Conservation (phyloP, 2,888 invertebrate species). For the Chalcis sispes region DNA sequence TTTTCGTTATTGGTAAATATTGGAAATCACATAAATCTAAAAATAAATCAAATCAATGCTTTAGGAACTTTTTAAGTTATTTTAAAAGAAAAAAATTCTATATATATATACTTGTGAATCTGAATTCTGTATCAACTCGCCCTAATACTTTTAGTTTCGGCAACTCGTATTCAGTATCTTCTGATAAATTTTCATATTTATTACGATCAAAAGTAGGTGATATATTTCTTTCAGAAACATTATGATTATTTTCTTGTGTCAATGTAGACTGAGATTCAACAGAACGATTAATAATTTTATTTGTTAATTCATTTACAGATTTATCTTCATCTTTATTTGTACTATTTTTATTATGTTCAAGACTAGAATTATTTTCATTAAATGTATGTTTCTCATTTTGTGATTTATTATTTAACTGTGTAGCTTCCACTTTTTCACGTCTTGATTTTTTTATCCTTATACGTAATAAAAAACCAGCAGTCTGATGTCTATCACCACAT, state of each 20-base stretch:
- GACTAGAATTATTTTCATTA: conserved; percentile 38
- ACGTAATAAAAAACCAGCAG: conserved; percentile 85
- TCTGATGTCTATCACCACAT: conserved; percentile 82
- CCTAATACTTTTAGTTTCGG: conserved; percentile 79
- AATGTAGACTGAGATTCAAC: conserved; percentile 13
- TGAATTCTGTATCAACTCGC: conserved; percentile 79
- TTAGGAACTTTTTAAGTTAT: background rate
- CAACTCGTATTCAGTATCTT: conserved; percentile 70
- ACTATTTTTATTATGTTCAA: conserved; percentile 9
- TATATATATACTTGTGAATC: conserved; percentile 80
- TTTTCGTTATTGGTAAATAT: conserved; percentile 85
- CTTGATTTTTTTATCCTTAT: conserved; percentile 81
- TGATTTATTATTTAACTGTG: conserved; percentile 32
- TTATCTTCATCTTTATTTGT: conserved; percentile 20
- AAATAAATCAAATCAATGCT: conserved; percentile 60
- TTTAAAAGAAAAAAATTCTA: conserved; percentile 26
- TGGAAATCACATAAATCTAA: conserved; percentile 94
- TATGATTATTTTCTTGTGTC: conserved; percentile 27
- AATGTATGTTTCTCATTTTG: background rate
- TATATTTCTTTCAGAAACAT: conserved; percentile 45
- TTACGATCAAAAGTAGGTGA: conserved; percentile 61
- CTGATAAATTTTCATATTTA: conserved; percentile 68
- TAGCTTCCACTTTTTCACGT: conserved; percentile 54
- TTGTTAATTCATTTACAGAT: conserved; percentile 33
- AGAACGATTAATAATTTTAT: conserved; percentile 47